A percentile compares a stretch with the other conserved stretches of the same genome.
phyloP scores from a whole-genome alignment of 2,797 vertebrate genomes.

The Euphonia xanthogaster region DNA sequence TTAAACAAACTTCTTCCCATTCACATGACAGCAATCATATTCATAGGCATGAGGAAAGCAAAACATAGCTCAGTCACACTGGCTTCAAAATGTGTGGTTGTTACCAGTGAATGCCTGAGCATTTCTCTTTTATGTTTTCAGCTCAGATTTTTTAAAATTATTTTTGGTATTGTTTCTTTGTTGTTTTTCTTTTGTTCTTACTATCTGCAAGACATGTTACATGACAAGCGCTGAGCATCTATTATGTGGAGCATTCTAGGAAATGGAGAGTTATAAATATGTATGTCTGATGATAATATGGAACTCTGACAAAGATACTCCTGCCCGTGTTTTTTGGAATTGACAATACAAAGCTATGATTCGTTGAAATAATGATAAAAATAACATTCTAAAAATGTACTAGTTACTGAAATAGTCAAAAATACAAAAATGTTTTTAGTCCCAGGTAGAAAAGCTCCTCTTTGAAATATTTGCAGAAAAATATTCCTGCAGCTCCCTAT shows the following conservation, averaged over 20 bases:
- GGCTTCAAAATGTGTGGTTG: neutral
- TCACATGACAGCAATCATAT: neutral
- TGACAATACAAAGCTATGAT: neutral
- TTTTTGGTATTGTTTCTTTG: slow-evolving; percentile 5
- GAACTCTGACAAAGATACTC: neutral
- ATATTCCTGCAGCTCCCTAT: neutral
- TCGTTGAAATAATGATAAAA: neutral
- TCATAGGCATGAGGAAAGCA: neutral
- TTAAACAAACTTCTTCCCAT: neutral
- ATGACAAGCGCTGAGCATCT: slow-evolving; percentile 40
- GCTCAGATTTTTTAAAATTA: neutral
- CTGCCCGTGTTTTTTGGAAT: neutral
- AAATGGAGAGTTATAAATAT: slow-evolving; percentile 53
- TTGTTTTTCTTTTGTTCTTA: slow-evolving; percentile 52
- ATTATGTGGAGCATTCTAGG: slow-evolving; percentile 25
- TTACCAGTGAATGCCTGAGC: neutral
- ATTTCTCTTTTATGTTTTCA: slow-evolving; percentile 4
- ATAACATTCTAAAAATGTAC: neutral
- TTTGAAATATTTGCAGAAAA: neutral
- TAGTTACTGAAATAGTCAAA: neutral
- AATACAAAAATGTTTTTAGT: neutral
- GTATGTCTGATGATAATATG: slow-evolving; percentile 2
- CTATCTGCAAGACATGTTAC: slow-evolving; percentile 24
- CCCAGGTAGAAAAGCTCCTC: neutral
- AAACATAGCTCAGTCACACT: neutral